These are phyloP conservation scores for Cyrtodaria siliqua DNA, from an alignment of 2,888 invertebrate genomes.

Conservation along the genomic window DNA sequence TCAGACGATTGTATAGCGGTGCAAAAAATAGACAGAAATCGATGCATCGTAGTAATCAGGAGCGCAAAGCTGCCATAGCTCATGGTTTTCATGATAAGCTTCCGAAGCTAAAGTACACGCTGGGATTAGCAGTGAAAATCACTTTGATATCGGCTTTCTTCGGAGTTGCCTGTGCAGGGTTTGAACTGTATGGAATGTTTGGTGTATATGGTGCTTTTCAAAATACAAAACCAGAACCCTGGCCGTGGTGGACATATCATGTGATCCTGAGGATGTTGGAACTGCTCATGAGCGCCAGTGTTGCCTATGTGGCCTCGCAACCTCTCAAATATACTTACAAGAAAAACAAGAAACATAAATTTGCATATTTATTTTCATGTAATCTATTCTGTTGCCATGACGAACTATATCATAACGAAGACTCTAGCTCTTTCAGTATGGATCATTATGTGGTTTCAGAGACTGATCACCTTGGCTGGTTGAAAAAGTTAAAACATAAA, in stretches of 20 bases:
- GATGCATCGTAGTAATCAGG: constrained; percentile 50
- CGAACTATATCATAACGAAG: constrained; percentile 27
- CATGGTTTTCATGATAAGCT: constrained; percentile 38
- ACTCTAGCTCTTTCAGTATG: constrained; percentile 39
- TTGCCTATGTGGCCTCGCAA: constrained; percentile 94
- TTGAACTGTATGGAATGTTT: constrained; percentile 94
- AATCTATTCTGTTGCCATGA: constrained; percentile 57
- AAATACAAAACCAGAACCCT: constrained; percentile 87
- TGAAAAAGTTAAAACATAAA: constrained; percentile 42
- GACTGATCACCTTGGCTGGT: constrained; percentile 51
- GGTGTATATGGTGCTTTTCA: constrained; percentile 87
- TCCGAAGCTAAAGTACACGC: constrained; percentile 85
- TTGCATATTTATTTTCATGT: constrained; percentile 58
- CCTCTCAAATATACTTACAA: constrained; percentile 80
- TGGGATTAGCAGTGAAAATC: constrained; percentile 95
- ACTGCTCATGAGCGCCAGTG: constrained; percentile 93
- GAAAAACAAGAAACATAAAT: constrained; percentile 43
- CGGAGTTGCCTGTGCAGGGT: constrained; percentile 93
- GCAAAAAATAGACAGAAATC: constrained; percentile 83
- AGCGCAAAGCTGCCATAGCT: constrained; percentile 28
- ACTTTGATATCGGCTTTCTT: constrained; percentile 95
- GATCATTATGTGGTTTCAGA: constrained; percentile 51
- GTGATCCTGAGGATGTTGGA: constrained; percentile 94
- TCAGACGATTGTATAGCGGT: constrained; percentile 79
- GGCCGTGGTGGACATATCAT: constrained; percentile 97